Evolutionary conservation across 2,888 invertebrate genomes (phyloP), one percentile per base, ranked within the genome.

Genomic region (Steinernema carpocapsae): DNA sequence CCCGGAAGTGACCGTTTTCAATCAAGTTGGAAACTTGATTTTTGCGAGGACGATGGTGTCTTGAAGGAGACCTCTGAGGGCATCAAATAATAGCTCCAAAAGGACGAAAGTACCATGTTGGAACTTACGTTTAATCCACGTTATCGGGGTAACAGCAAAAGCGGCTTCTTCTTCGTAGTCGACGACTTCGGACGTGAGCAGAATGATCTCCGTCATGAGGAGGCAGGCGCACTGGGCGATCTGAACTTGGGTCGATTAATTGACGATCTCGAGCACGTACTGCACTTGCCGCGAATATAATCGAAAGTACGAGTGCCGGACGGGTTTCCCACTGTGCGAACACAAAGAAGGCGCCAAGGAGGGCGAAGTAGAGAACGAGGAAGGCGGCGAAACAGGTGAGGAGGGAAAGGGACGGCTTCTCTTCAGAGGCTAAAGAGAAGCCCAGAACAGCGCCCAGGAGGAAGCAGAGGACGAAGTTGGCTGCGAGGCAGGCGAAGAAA

Each of bases 71-170:
- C n/a, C n/a, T n/a, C n/a, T n/a, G n/a, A n/a, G n/a, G n/a, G n/a
- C n/a, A n/a, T n/a, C n/a, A n/a, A n/a, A n/a, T n/a, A n/a, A n/a
- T n/a, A n/a, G n/a, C n/a, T n/a, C n/a, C n/a, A 14, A 43, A 43
- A 43, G 43, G 43, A 7, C 14, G 14, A 10, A 43, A 7, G 43
- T 43, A 43, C 14, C 10, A 19, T n/a, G n/a, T n/a, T n/a, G n/a
- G 26, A 26, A 56, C 56, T 22, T 26, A 56, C 56, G 56, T 26
- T 56, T 26, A 26, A 56, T 56, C 56, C 56, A 56, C 56, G 56
- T 56, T 12, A 56, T 10, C 6, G 56, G 22, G 6, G 22, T 14
- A 6, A 26, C 6, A 17, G 26, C 22, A 26, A 56, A 19, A n/a
- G n/a, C n/a, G n/a, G n/a, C 14, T 19, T 6, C 26, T 4, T 56